Evolutionary conservation across 2,888 invertebrate species (phyloP), one percentile per base, ranked within the genome.

Genomic region (Trichogramma evanescens): DNA sequence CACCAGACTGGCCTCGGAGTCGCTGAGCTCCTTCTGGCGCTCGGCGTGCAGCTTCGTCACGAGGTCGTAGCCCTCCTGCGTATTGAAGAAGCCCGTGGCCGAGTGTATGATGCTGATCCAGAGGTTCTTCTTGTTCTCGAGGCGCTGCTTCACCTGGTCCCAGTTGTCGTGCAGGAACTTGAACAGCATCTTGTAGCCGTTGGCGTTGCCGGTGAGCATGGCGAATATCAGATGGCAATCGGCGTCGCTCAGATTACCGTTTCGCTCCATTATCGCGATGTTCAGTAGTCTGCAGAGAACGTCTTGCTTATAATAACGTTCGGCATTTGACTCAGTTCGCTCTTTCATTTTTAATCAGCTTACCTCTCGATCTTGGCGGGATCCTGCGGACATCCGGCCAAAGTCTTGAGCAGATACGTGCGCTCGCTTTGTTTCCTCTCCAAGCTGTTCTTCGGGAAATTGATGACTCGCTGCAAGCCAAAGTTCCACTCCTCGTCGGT

Each of bases 401-500:
- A 77, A 1, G 88, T 89, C 76, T 90, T 91, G 54, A 91, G 75
- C 3, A 91, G 80, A 74, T 88, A 90, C 0, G 89, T 89, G 66
- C 91, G 80, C 74, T 91, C 91, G 66, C 85, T 89, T 69, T 85
- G 86, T 67, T 86, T 86, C 53, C 90, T 81, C 42, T 72, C 73
- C 8, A 58, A 59, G 13, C 68, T 71, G 1, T 83, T 82, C 1
- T 83, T 78, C 0, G 91, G 89, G 77, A 91, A 91, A 70, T 89
- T 84, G 54, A 89, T 85, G 0, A 91, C 85, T 7, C 90, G 81
- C 65, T 90, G 84, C 1, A 92, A 80, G 44, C 90, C 91, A 68
- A 91, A 91, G 65, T 90, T 86, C 91, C 91, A 92, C 74, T 91
- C 91, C 50, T 88, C 85, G 67, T 83, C 81, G 0, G 87, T 85